Conservation (phyloP, 92 coral and sea anemone species). For the Heliopora coerulea region DNA sequence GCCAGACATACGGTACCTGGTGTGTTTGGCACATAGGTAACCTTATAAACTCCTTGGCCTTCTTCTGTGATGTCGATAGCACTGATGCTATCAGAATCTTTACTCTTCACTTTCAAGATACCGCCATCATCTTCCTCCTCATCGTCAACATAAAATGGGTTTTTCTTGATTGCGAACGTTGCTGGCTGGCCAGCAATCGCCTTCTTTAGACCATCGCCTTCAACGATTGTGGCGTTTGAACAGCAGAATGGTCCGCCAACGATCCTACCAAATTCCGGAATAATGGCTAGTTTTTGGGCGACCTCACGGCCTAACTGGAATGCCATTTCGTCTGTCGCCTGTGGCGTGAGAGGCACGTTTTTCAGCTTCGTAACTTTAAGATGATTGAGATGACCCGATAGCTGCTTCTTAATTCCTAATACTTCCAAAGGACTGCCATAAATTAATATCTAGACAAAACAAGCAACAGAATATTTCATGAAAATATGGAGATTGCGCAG, state of each 20-base stretch:
- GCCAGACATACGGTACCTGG: slow-evolving; percentile 30
- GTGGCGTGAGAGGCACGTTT: slow-evolving; percentile 19
- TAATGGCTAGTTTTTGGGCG: not conserved
- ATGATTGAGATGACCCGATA: slow-evolving; percentile 6
- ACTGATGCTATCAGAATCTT: slow-evolving; percentile 27
- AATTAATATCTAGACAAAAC: slow-evolving; percentile 24
- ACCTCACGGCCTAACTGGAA: slow-evolving; percentile 14
- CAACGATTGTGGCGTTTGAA: slow-evolving; percentile 30
- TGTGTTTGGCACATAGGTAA: slow-evolving; percentile 22
- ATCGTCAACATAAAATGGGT: slow-evolving; percentile 7
- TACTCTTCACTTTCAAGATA: slow-evolving; percentile 18
- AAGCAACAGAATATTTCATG: not conserved
- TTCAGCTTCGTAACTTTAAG: slow-evolving; percentile 9
- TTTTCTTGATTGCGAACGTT: slow-evolving; percentile 25
- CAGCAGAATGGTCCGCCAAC: slow-evolving; percentile 17
- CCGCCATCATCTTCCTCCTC: slow-evolving; percentile 20
- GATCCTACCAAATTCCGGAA: slow-evolving; percentile 27
- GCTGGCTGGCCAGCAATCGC: slow-evolving; percentile 29
- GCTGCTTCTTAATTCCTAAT: slow-evolving; percentile 24
- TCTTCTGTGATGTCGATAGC: slow-evolving; percentile 25
- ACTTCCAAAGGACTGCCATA: slow-evolving; percentile 39
- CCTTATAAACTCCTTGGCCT: slow-evolving; percentile 10
- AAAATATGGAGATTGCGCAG: no score
- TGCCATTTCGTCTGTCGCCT: slow-evolving; percentile 21
- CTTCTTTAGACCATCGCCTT: slow-evolving; percentile 25